Evolutionary conservation across 2,113 vertebrate genomes (phyloP), one percentile per base, ranked within the genome.

Genomic region (Laticauda laticaudata): DNA sequence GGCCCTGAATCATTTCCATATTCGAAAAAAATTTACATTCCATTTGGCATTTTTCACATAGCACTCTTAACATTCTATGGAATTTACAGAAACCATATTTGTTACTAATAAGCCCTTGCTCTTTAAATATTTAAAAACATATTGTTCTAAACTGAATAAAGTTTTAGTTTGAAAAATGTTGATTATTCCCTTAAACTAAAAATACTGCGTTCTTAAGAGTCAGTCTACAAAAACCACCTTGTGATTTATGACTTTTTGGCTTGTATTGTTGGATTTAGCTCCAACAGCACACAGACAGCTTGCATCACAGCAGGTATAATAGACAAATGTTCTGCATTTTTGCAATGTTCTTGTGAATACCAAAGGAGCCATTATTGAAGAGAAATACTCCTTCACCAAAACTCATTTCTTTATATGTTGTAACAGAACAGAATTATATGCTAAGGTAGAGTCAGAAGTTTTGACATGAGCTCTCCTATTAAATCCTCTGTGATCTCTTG

Each of bases 401-500:
- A 93, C 64, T 91, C 90, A 43, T 69, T 21, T 94, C 94, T 94
- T 95, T 93, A 5, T 92, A 93, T 93, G 90, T 48, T 94, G 85
- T 88, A 93, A 64, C 89, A 54, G 53, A 90, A 81, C 94, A 61
- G 92, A 95, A 95, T 95, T 91, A 93, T 75, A 94, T 95, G 55
- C 53, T 86, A 51, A 26, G 12, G 39, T 55, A 53, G 69, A 89
- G 64, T 56, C 57, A 92, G 91, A 92, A 96, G 51, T 93, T 53
- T 92, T 96, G 92, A 93, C n/a, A 23, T 87, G 64, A 96, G 91
- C 88, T 53, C 92, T 93, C 93, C 95, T 96, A 94, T 95, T 96
- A 96, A 96, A 95, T 96, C 93, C 94, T 95, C 94, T 97, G 93
- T 96, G 92, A 92, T 94, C 48, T 94, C 93, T 95, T 96, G 96